Evolutionary conservation across 92 coral and sea anemone genomes (phyloP).

Genomic region (Porites divaricata): DNA sequence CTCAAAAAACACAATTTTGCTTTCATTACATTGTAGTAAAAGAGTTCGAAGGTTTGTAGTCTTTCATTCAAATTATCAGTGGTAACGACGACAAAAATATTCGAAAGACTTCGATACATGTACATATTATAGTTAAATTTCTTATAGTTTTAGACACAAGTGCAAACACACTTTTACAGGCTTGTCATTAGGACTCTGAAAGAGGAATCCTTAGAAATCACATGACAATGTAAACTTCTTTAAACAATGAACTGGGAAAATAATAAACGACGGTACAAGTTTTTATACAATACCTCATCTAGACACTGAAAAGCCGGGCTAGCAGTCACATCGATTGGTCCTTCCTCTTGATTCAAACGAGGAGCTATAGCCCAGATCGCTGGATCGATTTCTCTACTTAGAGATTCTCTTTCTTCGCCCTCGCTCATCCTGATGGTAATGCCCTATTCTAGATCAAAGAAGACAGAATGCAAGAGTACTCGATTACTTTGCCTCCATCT

Average conservation of each 20-base stretch:
- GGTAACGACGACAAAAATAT: no score
- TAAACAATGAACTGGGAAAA: neutral
- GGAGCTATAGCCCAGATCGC: slow-evolving; percentile 99
- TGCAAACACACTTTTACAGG: no score
- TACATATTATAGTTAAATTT: no score
- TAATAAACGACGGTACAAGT: neutral
- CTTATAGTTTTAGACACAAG: no score
- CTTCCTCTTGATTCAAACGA: slow-evolving; percentile 94
- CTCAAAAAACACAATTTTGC: no score
- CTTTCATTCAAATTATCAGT: no score
- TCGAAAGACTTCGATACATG: no score
- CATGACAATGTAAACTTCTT: neutral
- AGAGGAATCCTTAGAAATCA: no score
- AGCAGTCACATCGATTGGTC: slow-evolving; percentile 95
- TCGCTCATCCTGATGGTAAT: slow-evolving; percentile 77
- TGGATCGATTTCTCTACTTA: slow-evolving; percentile 77
- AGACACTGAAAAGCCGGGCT: slow-evolving; percentile 99
- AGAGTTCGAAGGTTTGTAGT: no score
- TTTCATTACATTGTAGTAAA: no score
- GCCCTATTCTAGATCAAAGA: neutral
- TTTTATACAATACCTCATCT: slow-evolving; percentile 71
- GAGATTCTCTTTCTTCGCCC: slow-evolving; percentile 88
- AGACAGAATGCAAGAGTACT: neutral
- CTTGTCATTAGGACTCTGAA: neutral
- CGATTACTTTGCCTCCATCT: slow-evolving; percentile 18